phyloP scores from a whole-genome alignment of 1,140 invertebrate species.

The Oncopeltus fasciatus region DNA sequence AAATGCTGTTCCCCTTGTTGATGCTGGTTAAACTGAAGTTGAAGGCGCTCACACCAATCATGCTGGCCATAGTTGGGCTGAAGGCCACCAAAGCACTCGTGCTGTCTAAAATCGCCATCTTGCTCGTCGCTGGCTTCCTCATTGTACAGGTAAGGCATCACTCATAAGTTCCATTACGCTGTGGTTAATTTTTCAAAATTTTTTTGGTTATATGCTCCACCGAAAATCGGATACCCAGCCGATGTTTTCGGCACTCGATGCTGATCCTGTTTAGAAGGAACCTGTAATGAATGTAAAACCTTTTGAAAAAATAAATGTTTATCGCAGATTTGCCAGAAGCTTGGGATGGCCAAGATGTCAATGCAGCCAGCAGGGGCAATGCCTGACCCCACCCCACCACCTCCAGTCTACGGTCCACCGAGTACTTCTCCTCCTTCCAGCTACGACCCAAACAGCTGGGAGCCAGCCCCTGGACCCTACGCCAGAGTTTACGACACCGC shows the following conservation, averaged over 20 bases:
- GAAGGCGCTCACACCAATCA: constrained; percentile 67
- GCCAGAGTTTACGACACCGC: constrained; percentile 40
- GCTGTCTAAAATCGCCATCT: constrained; percentile 63
- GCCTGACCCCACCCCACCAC: constrained; percentile 33
- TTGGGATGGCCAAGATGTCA: constrained; percentile 20
- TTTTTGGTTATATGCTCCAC: no score
- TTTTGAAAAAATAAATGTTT: no score
- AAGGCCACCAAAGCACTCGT: constrained; percentile 70
- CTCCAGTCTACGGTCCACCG: constrained; percentile 28
- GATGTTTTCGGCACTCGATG: no score
- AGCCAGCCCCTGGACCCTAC: constrained; percentile 50
- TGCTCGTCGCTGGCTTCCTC: constrained; percentile 62
- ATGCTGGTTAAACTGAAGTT: constrained; percentile 66
- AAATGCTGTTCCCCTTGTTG: constrained; percentile 59
- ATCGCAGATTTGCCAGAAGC: constrained; percentile 19
- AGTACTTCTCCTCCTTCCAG: constrained; percentile 24
- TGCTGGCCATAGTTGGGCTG: constrained; percentile 56
- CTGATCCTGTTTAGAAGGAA: no score
- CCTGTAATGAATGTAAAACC: no score
- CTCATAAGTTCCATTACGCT: no score
- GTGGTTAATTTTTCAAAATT: no score
- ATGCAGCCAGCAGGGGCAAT: constrained; percentile 47
- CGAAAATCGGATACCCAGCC: no score
- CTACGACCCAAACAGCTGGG: constrained; percentile 38
- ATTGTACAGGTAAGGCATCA: constrained; percentile 49